phyloP scores from a whole-genome alignment of 2,888 invertebrate species.

The Podabrus alpinus region DNA sequence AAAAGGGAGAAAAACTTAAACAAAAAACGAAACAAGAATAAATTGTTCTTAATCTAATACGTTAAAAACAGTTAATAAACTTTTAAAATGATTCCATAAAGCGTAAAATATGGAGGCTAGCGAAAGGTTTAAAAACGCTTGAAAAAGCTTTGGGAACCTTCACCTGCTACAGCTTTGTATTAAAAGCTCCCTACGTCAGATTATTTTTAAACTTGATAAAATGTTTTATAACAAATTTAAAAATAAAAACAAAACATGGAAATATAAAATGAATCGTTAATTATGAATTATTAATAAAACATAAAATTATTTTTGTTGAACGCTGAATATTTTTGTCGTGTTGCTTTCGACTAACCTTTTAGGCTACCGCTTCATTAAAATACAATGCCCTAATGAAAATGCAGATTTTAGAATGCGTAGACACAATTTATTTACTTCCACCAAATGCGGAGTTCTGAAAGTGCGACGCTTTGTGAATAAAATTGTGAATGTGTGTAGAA shows the following conservation, averaged over 20 bases:
- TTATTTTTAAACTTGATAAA: constrained; percentile 11
- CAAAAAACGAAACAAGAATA: neutral
- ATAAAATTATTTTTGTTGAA: neutral
- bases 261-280: neutral
- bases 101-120: constrained; percentile 15
- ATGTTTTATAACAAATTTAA: neutral
- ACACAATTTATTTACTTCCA: constrained; percentile 26
- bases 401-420: constrained; percentile 26
- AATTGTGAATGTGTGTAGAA: constrained; percentile 9
- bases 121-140: constrained; percentile 26
- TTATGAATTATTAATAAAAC: neutral
- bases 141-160: constrained; percentile 21
- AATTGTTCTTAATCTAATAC: constrained; percentile 2
- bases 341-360: constrained; percentile 17
- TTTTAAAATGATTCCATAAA: constrained; percentile 16
- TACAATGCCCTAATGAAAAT: constrained; percentile 27
- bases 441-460: constrained; percentile 13
- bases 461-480: constrained; percentile 5
- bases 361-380: constrained; percentile 22
- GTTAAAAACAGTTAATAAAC: constrained; percentile 2
- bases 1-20: neutral
- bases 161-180: constrained; percentile 18
- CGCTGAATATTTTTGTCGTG: constrained; percentile 4
- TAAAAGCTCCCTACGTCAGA: constrained; percentile 14
- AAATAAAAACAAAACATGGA: neutral